Evolutionary conservation across 2,888 invertebrate species (phyloP), one percentile per base, ranked within the genome.

Genomic region (Hermaeophaga mercurialis): DNA sequence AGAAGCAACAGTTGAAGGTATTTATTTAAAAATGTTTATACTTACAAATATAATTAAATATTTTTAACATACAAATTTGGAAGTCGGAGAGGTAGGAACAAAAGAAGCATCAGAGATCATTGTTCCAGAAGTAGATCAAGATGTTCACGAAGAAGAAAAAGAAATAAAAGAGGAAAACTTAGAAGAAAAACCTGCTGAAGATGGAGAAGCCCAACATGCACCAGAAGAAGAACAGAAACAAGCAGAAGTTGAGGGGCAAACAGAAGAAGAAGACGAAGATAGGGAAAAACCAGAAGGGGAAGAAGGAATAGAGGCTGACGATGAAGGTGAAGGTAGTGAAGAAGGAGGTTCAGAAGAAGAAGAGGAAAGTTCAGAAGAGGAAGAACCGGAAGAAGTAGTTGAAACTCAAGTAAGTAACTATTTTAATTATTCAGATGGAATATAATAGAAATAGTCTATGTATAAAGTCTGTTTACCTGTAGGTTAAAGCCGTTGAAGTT

Each of bases 291-390:
- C 5, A 24, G 38, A 47, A 31, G 17, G n/a, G 33, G 33, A 43
- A 11, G 47, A 54, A 22, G 36, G 14, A 4, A 22, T 45, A 14
- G 39, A 14, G 5, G 47, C 17, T n/a, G 48, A 48, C 1, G 26
- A 17, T 8, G 44, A 33, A n/a, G 39, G 28, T 11, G 44, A 26
- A 9, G 24, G 3, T 3, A 9, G 33, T 8, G 44, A 49, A 8
- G 31, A 33, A 54, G 1, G 47, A 15, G 9, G 49, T 17, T 34
- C 46, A 12, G 36, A 14, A 3, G 56, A 53, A 22, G 24, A 19
- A 18, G 36, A 39, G 3, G 14, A 41, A 26, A 28, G 14, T 12
- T 11, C 22, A 8, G 33, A 28, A 11, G 33, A 28, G 15, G 19
- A 31, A 7, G 46, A 26, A n/a, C n/a, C n/a, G 9, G 22, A 14